Conservation (phyloP, 2,113 vertebrate genomes). For the Plecotus auritus region DNA sequence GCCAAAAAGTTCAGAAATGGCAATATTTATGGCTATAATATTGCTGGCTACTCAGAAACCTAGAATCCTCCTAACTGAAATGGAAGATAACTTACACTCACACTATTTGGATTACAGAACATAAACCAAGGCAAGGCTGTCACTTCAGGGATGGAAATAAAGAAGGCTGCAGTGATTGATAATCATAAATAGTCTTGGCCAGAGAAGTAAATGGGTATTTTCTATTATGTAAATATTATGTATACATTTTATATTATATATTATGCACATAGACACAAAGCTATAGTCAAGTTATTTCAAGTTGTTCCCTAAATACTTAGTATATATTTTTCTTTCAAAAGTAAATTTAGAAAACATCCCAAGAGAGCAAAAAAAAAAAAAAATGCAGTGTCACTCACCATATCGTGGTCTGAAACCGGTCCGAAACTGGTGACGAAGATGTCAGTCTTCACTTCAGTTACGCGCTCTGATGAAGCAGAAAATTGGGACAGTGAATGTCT, state of each 20-base stretch:
- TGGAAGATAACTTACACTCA: background rate
- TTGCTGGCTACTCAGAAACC: background rate
- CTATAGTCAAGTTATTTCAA: background rate
- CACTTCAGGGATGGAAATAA: background rate
- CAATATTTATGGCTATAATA: background rate
- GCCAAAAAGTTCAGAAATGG: background rate
- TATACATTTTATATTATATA: background rate
- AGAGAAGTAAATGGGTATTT: background rate
- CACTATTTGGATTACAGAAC: background rate
- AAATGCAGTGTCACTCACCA: conserved; percentile 86
- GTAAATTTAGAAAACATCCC: conserved; percentile 14
- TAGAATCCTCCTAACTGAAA: background rate
- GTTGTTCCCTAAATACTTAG: background rate
- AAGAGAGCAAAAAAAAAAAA: conserved; percentile 24
- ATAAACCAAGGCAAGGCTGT: background rate
- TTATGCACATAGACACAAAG: background rate
- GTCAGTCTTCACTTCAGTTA: conserved; percentile 99
- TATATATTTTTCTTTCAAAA: background rate
- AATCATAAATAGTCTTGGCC: background rate
- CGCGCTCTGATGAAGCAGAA: conserved; percentile 98
- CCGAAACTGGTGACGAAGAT: conserved; percentile 99
- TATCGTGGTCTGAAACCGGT: conserved; percentile 98
- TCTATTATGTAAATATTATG: background rate
- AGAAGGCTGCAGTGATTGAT: background rate
- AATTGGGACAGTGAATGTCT: conserved; percentile 90